Percentiles rank a stretch among this genome's conserved stretches.
Evolutionary conservation across 1,140 invertebrate species (phyloP).

Genomic region (Sminthurinus signatus): DNA sequence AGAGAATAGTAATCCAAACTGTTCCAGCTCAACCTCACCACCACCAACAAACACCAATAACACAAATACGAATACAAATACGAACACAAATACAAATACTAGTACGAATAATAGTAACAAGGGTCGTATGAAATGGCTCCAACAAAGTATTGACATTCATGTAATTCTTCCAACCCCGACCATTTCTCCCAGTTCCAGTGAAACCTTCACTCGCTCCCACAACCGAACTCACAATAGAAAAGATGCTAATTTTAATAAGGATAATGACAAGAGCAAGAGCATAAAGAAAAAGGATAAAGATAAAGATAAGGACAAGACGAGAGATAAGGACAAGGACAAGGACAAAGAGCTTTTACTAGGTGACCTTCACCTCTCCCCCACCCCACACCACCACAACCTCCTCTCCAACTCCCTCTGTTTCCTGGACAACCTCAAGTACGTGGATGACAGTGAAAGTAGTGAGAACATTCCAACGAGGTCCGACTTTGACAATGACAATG

Average conservation of each 20-base stretch:
- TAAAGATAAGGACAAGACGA: no score
- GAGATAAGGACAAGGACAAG: background rate
- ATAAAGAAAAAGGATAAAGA: no score
- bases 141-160: slow-evolving; percentile 66
- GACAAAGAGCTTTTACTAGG: background rate
- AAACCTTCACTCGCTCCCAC: slow-evolving; percentile 43
- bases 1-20: background rate
- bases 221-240: no score
- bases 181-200: slow-evolving; percentile 70
- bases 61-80: no score
- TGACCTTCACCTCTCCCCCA: background rate
- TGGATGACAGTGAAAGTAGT: slow-evolving; percentile 41
- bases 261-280: no score
- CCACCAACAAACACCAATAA: no score
- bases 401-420: slow-evolving; percentile 20
- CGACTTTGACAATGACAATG: slow-evolving; percentile 33
- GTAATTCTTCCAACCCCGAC: slow-evolving; percentile 68
- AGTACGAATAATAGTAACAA: no score
- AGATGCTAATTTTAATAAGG: no score
- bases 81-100: no score
- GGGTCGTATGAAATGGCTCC: slow-evolving; percentile 45
- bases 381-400: no score
- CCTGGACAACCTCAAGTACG: slow-evolving; percentile 34
- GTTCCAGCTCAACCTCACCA: no score
- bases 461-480: slow-evolving; percentile 39